Conservation (phyloP, 1,140 invertebrate species). For the Macrobrachium nipponense region DNA sequence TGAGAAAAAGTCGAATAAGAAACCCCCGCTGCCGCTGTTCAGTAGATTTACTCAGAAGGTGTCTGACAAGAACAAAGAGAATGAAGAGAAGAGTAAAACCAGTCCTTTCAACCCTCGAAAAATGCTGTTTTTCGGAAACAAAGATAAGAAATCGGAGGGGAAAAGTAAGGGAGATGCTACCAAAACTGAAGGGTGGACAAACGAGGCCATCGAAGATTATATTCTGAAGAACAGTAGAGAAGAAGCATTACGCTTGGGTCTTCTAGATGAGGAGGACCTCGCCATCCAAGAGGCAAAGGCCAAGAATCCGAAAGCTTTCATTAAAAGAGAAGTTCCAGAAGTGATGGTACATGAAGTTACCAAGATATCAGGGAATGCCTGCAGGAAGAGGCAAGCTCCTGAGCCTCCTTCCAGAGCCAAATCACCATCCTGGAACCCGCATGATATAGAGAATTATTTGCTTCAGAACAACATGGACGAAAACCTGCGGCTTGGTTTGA, state of each 20-base stretch:
- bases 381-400: conserved; percentile 25
- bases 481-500: conserved; percentile 54
- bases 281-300: conserved; percentile 16
- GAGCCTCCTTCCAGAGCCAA: conserved; percentile 14
- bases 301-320: background rate
- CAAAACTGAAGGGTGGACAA: conserved; percentile 36
- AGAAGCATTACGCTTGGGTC: conserved; percentile 35
- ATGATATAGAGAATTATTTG: conserved; percentile 61
- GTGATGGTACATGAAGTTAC: conserved; percentile 37
- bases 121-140: conserved; percentile 34
- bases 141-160: background rate
- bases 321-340: conserved; percentile 11
- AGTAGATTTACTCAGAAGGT: conserved; percentile 42
- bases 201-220: conserved; percentile 36
- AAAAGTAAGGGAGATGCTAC: conserved; percentile 18
- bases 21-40: background rate
- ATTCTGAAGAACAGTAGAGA: conserved; percentile 38
- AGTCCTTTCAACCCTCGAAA: conserved; percentile 31
- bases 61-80: conserved; percentile 51
- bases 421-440: conserved; percentile 34
- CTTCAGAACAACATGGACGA: conserved; percentile 61
- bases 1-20: conserved; percentile 23
- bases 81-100: conserved; percentile 37
- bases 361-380: background rate
- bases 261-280: conserved; percentile 40